These are phyloP conservation scores for Acanthosepion lycidas DNA, from an alignment of 2,888 invertebrate species.

Conservation along the genomic window DNA sequence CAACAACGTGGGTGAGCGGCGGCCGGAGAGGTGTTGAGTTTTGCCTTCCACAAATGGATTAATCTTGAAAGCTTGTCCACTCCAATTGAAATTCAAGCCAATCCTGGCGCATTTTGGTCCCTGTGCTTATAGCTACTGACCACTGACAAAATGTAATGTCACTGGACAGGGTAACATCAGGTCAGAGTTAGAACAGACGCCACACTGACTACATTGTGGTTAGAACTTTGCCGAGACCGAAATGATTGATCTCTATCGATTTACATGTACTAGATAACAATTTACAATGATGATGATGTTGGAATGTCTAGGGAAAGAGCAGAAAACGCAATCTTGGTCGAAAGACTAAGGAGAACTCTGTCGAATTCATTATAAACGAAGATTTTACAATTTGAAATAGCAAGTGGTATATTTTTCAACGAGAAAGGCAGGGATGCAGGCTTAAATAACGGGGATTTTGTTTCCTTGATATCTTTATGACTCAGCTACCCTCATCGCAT, in stretches of 20 bases:
- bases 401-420: too few species aligned
- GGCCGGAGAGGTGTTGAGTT: background rate
- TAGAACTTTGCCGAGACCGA: background rate
- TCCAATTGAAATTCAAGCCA: slow-evolving; percentile 9
- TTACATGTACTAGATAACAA: background rate
- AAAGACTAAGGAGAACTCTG: too few species aligned
- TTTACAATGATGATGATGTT: background rate
- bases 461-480: too few species aligned
- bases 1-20: background rate
- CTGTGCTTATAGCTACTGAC: background rate
- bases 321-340: too few species aligned
- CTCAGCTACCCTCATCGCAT: too few species aligned
- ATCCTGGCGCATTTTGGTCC: background rate
- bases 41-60: slow-evolving; percentile 15
- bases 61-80: background rate
- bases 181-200: background rate
- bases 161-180: background rate
- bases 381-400: too few species aligned
- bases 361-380: too few species aligned
- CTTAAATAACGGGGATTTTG: too few species aligned
- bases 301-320: too few species aligned
- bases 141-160: background rate
- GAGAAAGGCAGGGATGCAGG: too few species aligned
- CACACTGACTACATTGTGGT: background rate
- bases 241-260: background rate